phyloP scores from a whole-genome alignment of 2,113 vertebrate genomes.

The Nibea albiflora region DNA sequence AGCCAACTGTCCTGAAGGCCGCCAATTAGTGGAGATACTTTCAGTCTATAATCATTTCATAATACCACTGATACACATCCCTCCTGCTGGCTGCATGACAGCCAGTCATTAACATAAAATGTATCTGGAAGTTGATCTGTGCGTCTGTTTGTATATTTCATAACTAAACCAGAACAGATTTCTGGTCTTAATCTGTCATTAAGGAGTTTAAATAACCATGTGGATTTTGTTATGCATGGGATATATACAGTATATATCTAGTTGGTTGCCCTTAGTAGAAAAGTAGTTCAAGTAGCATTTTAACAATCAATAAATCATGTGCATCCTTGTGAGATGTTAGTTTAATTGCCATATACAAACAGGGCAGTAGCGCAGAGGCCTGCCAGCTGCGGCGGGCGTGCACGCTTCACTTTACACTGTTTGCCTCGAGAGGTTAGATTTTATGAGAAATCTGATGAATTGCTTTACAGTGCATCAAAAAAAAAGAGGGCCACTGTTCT shows the following conservation, averaged over 20 bases:
- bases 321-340: constrained; percentile 32
- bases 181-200: constrained; percentile 19
- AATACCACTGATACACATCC: constrained; percentile 36
- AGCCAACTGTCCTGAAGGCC: constrained; percentile 43
- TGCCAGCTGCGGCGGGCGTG: constrained; percentile 14
- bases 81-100: constrained; percentile 48
- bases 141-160: constrained; percentile 21
- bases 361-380: constrained; percentile 22
- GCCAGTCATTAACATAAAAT: constrained; percentile 49
- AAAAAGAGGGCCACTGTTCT: constrained; percentile 15
- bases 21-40: constrained; percentile 71
- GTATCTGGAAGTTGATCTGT: constrained; percentile 10
- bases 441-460: constrained; percentile 49
- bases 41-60: constrained; percentile 57
- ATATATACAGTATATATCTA: background rate
- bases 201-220: constrained; percentile 7
- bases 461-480: constrained; percentile 35
- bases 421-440: constrained; percentile 42
- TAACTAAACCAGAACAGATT: constrained; percentile 17
- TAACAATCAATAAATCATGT: constrained; percentile 24
- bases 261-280: constrained; percentile 5
- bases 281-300: background rate
- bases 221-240: background rate
- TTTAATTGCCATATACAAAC: constrained; percentile 18
- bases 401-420: constrained; percentile 31